phyloP scores from a whole-genome alignment of 2,888 invertebrate species.

The Acleris holmiana region DNA sequence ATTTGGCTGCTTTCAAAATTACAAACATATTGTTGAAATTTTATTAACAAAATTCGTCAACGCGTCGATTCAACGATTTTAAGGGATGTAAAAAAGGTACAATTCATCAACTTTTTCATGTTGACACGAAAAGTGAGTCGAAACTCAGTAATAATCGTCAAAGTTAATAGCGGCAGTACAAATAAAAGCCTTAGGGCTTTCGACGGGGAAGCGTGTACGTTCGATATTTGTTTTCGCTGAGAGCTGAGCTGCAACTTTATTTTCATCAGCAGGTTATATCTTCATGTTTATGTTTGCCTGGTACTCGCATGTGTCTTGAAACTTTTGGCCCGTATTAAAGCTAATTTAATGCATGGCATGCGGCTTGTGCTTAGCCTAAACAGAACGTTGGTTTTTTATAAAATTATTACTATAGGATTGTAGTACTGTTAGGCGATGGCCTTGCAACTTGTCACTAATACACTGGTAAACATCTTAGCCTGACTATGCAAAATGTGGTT shows the following conservation, averaged over 20 bases:
- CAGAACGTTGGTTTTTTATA: too few species aligned
- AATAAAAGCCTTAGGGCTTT: slow-evolving; percentile 55
- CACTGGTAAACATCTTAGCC: too few species aligned
- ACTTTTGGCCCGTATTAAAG: slow-evolving; percentile 21
- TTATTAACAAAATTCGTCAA: background rate
- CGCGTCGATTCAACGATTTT: slow-evolving; percentile 10
- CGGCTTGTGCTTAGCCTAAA: too few species aligned
- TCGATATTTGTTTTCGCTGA: slow-evolving; percentile 54
- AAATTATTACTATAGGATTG: too few species aligned
- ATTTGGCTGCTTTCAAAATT: background rate
- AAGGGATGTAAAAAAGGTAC: slow-evolving; percentile 18
- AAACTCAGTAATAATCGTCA: slow-evolving; percentile 54
- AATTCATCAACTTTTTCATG: slow-evolving; percentile 36
- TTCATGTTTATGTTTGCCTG: slow-evolving; percentile 28
- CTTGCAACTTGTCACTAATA: too few species aligned
- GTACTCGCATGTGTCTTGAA: slow-evolving; percentile 23
- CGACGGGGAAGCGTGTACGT: slow-evolving; percentile 43
- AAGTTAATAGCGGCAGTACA: slow-evolving; percentile 61
- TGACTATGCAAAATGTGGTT: too few species aligned
- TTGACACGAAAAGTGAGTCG: slow-evolving; percentile 39
- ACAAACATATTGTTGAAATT: slow-evolving; percentile 4
- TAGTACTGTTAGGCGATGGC: too few species aligned
- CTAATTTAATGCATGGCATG: background rate
- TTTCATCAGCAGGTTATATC: slow-evolving; percentile 26
- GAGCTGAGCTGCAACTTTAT: slow-evolving; percentile 44